Evolutionary conservation across 2,113 vertebrate genomes (phyloP).

Genomic region (Microtus montanus): DNA sequence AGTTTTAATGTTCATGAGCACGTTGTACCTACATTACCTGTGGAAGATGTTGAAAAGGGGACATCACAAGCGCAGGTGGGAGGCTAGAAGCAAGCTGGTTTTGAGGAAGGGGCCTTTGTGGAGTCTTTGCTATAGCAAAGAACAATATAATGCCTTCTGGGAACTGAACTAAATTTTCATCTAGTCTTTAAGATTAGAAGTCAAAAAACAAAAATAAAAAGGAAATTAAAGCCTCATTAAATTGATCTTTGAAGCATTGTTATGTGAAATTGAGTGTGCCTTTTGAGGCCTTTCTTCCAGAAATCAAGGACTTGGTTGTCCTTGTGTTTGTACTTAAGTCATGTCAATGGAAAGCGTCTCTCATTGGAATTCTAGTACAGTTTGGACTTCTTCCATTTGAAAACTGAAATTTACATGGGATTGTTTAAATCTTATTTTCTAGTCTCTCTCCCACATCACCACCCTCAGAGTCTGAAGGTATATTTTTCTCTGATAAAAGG

Average conservation of each 20-base stretch:
- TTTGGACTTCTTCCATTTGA: constrained; percentile 70
- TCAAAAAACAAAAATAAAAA: constrained; percentile 41
- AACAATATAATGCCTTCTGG: constrained; percentile 64
- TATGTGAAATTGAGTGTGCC: constrained; percentile 76
- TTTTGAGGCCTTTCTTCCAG: constrained; percentile 73
- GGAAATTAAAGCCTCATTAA: constrained; percentile 66
- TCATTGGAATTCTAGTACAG: neutral
- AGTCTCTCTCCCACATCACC: neutral
- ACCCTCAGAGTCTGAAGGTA: constrained; percentile 59
- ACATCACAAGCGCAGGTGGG: constrained; percentile 72
- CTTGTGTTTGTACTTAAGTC: constrained; percentile 70
- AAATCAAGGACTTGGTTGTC: constrained; percentile 71
- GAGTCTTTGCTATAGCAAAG: constrained; percentile 74
- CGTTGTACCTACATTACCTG: constrained; percentile 64
- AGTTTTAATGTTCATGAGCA: constrained; percentile 81
- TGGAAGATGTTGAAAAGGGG: neutral
- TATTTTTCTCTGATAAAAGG: constrained; percentile 75
- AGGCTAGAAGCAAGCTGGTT: constrained; percentile 73
- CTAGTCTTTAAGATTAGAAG: constrained; percentile 74
- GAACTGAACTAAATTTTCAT: constrained; percentile 69
- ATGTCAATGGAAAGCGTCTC: constrained; percentile 48
- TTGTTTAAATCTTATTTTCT: constrained; percentile 68
- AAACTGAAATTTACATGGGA: constrained; percentile 73
- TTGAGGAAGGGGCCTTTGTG: constrained; percentile 71
- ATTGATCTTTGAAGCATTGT: constrained; percentile 73